Evolutionary conservation across 2,797 vertebrate species (phyloP).

Genomic region (Morelia viridis): DNA sequence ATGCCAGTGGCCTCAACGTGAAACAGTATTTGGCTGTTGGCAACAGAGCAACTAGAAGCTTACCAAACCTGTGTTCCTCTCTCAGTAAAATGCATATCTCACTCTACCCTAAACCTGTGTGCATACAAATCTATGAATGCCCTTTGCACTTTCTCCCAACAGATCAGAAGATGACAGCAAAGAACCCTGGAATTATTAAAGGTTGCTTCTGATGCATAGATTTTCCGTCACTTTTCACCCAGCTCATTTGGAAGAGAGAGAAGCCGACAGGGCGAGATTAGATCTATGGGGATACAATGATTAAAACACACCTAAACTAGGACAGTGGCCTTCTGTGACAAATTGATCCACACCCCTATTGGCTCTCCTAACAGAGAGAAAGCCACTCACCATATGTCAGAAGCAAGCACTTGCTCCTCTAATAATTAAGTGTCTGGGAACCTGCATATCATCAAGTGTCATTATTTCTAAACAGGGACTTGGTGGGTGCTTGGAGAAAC

Average conservation of each 20-base stretch:
- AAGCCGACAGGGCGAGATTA: neutral
- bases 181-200: accelerated
- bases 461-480: neutral
- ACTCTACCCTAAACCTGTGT: no score
- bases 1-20: no score
- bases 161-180: accelerated
- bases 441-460: neutral
- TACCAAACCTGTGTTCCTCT: no score
- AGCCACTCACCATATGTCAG: neutral
- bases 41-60: no score
- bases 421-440: neutral
- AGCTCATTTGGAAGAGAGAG: neutral
- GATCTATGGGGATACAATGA: neutral
- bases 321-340: neutral
- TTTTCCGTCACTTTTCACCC: neutral
- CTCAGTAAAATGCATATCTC: no score
- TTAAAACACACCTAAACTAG: neutral
- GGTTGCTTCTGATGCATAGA: neutral
- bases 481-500: neutral
- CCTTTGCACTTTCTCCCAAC: neutral
- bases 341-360: neutral
- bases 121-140: neutral
- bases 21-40: no score
- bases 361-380: neutral
- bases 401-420: neutral